Base-by-base conservation (phyloP, 37 sponge, comb jelly and placozoan species). In the Bolinopsis microptera region DNA sequence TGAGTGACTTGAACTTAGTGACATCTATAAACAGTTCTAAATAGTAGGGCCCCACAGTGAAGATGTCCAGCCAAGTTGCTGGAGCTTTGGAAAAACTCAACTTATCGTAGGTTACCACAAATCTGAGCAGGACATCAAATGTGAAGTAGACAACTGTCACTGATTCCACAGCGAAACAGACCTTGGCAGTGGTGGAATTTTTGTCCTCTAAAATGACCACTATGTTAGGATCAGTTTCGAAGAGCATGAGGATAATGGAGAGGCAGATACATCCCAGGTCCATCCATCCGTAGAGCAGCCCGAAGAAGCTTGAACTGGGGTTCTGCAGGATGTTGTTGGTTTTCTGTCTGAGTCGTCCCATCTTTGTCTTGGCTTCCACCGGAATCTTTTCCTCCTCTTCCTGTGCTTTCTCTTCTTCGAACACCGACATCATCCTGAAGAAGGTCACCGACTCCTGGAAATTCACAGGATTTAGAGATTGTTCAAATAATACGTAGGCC, bases 91-190 rank as follows among this genome's bases (percentile, higher is more conserved):
- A 3, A 22, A 80, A 80, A 13, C 32, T 33, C 8, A 32, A 34
- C 82, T 80, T 80, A 9, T 80, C 37, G 5, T 28, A 33, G 32
- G 82, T 34, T 8, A 33, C 82, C 21, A 80, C 24, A 35, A 28
- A 80, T 13, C 82, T 27, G 24, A 80, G 34, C 82, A 80, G 30
- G 37, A 80, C 82, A 33, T 80, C 82, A 33, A 80, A 80, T 27
- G 82, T 80, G 38, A 80, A 80, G 82, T 35, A 80, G 37, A 33
- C 32, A 3, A 80, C 82, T 3, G 82, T 80, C 23, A 80, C 1
- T 23, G 82, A 34, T 22, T 80, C 82, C 38, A 80, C 5, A 30
- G 23, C 5, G 82, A 80, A 80, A 22, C 34, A 80, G 9, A 35
- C 30, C 32, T 35, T 80, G 23, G 82, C 18, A 2, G 5, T 36